A percentile compares a stretch with the other conserved stretches of the same genome.
Conservation (phyloP, 2,113 vertebrate species). For the Benitochromis conjunctus region DNA sequence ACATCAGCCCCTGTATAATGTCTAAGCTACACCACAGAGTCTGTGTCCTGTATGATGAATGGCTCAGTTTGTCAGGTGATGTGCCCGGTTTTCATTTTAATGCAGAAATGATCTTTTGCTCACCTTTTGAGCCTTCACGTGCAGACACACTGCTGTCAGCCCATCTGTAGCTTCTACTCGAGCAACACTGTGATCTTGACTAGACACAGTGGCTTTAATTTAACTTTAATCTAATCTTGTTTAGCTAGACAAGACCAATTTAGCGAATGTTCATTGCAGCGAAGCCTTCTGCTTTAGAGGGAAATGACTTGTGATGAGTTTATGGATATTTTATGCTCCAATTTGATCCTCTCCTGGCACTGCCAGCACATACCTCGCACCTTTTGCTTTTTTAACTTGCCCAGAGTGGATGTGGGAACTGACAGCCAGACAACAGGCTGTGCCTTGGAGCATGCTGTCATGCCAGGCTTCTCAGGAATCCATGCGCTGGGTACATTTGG, state of each 20-base stretch:
- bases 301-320: neutral
- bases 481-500: constrained; percentile 12
- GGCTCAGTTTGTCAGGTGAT: neutral
- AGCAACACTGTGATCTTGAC: neutral
- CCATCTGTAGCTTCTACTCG: neutral
- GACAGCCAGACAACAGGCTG: neutral
- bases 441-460: constrained; percentile 4
- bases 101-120: neutral
- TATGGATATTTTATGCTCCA: neutral
- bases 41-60: neutral
- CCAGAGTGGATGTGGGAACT: constrained; percentile 17
- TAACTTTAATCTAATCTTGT: neutral
- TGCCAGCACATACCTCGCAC: neutral
- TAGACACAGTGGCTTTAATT: neutral
- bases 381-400: neutral
- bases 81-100: neutral
- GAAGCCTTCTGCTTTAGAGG: neutral
- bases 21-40: constrained; percentile 32
- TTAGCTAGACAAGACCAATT: constrained; percentile 13
- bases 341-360: neutral
- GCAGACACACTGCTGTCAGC: neutral
- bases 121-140: neutral
- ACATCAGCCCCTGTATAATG: constrained; percentile 36
- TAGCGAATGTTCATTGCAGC: neutral
- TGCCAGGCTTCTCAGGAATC: constrained; percentile 43